phyloP scores from a whole-genome alignment of 2,888 invertebrate genomes.

The Chymomyza fuscimana region DNA sequence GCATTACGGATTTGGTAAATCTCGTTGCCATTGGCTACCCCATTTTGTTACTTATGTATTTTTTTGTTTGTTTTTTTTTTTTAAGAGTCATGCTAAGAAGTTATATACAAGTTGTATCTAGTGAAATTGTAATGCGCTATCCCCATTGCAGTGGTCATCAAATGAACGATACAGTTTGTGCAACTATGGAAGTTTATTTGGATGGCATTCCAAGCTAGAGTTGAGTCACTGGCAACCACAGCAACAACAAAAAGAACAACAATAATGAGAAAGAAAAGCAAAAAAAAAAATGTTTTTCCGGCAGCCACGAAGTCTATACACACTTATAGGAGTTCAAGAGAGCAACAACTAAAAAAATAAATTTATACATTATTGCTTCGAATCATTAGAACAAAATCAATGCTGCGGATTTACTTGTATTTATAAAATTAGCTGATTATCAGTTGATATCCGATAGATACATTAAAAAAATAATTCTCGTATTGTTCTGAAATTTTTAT shows the following conservation, averaged over 20 bases:
- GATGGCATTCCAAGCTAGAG: background rate
- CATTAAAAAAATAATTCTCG: no score
- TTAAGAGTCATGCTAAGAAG: background rate
- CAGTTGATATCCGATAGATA: no score
- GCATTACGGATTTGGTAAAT: slow-evolving; percentile 46
- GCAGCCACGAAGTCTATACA: background rate
- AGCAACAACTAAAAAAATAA: no score
- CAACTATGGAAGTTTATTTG: background rate
- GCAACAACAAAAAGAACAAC: background rate
- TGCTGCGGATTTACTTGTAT: no score
- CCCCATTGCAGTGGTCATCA: background rate
- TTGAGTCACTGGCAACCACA: background rate
- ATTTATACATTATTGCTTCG: no score
- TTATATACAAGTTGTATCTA: background rate
- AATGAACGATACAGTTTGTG: background rate
- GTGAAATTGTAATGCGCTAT: slow-evolving; percentile 1
- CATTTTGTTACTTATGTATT: slow-evolving; percentile 32
- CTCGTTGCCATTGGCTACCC: slow-evolving; percentile 58
- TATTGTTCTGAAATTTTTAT: no score
- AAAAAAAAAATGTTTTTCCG: background rate
- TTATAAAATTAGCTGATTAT: no score
- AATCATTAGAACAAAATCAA: no score
- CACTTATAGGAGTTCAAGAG: background rate
- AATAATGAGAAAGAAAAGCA: background rate
- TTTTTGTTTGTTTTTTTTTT: no score